Conservation (phyloP, 2,113 vertebrate species). For the Varanus komodoensis region DNA sequence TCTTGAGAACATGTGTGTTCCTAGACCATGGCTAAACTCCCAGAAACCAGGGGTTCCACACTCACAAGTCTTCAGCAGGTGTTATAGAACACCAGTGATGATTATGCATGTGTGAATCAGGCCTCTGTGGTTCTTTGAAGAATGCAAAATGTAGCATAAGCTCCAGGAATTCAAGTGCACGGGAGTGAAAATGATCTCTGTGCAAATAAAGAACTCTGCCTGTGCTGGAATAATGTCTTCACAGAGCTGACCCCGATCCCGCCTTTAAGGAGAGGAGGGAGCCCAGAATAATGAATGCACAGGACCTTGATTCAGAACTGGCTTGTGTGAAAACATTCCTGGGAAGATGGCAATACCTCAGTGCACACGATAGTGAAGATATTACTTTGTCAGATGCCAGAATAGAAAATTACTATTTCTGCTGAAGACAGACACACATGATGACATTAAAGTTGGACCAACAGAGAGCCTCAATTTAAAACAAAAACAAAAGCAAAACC, state of each 20-base stretch:
- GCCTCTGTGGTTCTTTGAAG: not conserved
- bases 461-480: not conserved
- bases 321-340: not conserved
- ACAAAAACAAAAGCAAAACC: not conserved
- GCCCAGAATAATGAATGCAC: not conserved
- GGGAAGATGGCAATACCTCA: not conserved
- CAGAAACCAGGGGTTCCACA: not conserved
- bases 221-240: not conserved
- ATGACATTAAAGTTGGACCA: not conserved
- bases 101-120: not conserved
- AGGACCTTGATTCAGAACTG: not conserved
- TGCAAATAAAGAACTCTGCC: not conserved
- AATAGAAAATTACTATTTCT: not conserved
- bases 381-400: not conserved
- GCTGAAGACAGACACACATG: not conserved
- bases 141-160: not conserved
- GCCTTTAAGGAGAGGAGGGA: not conserved
- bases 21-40: not conserved
- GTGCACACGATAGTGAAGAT: not conserved
- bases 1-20: not conserved
- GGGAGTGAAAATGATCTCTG: not conserved
- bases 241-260: too few relatives aligned
- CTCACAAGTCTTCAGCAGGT: not conserved
- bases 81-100: not conserved
- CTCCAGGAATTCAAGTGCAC: not conserved